Evolutionary conservation across 1,140 invertebrate genomes (phyloP), one percentile per base, ranked within the genome.

Genomic region (Nebria ingens): DNA sequence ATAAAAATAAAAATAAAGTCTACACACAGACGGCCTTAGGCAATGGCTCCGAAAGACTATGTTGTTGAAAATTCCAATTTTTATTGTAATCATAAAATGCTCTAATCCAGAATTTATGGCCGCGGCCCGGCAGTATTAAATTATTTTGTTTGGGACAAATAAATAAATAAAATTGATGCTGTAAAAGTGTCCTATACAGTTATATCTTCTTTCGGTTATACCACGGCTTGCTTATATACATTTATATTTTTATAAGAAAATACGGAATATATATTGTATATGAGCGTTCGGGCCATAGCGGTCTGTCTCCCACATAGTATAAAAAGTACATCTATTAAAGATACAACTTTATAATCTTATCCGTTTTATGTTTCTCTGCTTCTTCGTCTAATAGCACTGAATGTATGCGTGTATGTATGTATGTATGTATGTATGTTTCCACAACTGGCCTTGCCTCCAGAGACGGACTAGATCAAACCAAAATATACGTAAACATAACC

Each of bases 331-430:
- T 12, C 40, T 45, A 12, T 45, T 45, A 45, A 45, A 45, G 9
- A 45, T 45, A 45, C 40, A 45, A 45, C 9, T 45, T 45, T 45
- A 45, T 45, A 45, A 45, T 45, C 40, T 45, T 45, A 45, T 9
- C 40, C 40, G 15, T 45, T 45, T 45, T 45, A 45, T 45, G 40
- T 45, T 45, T 17, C 25, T 34, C 25, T 34, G 25, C 25, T 34
- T n/a, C n/a, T 29, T 29, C 25, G 25, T 29, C 25, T 29, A 45
- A 45, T 45, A 45, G 40, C 40, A 12, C 17, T 9, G 17, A 6
- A 17, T 3, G 40, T n/a, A n/a, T n/a, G n/a, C n/a, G n/a, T n/a
- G n/a, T n/a, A n/a, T n/a, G n/a, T n/a, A n/a, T n/a, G n/a, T n/a
- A n/a, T n/a, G n/a, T n/a, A n/a, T n/a, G n/a, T n/a, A n/a, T n/a